These are phyloP conservation scores for Euthynnus affinis DNA, from an alignment of 2,797 vertebrate genomes.

Conservation along the genomic window DNA sequence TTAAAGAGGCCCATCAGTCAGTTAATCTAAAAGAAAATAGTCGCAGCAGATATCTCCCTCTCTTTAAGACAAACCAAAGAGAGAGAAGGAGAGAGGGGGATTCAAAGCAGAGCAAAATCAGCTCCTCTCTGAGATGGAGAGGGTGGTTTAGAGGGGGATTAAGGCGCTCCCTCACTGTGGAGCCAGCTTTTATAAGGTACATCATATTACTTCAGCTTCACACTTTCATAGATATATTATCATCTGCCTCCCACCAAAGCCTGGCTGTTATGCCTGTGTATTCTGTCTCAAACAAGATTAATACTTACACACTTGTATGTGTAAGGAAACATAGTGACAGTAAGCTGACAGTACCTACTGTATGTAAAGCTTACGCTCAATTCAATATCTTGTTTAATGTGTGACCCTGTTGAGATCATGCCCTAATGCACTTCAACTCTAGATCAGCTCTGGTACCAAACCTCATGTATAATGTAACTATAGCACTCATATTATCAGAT, in stretches of 20 bases:
- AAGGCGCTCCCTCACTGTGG: constrained; percentile 77
- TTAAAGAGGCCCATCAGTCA: constrained; percentile 80
- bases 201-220: constrained; percentile 82
- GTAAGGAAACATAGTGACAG: constrained; percentile 78
- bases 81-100: constrained; percentile 48
- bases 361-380: constrained; percentile 73
- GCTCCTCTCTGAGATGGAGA: constrained; percentile 81
- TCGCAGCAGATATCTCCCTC: constrained; percentile 70
- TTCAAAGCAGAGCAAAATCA: constrained; percentile 78
- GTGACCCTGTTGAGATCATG: constrained; percentile 60
- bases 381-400: constrained; percentile 75
- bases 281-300: constrained; percentile 83
- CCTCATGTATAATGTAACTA: constrained; percentile 2
- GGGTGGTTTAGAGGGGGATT: constrained; percentile 81
- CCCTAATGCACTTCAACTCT: constrained; percentile 43
- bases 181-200: constrained; percentile 83
- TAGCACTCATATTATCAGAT: neutral
- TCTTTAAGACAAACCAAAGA: constrained; percentile 74
- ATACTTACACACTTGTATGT: constrained; percentile 70
- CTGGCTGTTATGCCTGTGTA: constrained; percentile 73
- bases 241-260: constrained; percentile 80
- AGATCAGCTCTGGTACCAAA: constrained; percentile 31
- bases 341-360: constrained; percentile 79
- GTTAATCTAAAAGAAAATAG: constrained; percentile 86
- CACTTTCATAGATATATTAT: constrained; percentile 83